Evolutionary conservation across 2,113 vertebrate genomes (phyloP).

Genomic region (Thunnus maccoyii): DNA sequence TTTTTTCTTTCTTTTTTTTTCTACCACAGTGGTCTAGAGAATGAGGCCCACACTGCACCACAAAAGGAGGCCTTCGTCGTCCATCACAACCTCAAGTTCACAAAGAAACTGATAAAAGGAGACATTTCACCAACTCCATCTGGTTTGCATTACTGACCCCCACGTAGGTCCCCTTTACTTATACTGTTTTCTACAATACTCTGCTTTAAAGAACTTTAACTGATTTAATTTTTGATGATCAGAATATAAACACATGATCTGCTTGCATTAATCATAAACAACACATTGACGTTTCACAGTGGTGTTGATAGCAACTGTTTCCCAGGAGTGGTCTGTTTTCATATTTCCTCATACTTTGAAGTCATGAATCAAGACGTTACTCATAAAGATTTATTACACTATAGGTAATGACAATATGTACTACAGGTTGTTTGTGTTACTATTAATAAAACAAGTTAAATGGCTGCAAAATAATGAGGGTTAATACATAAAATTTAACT

Average conservation of each 20-base stretch:
- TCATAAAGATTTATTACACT: constrained; percentile 25
- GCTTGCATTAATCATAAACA: background rate
- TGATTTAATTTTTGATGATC: background rate
- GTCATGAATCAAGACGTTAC: constrained; percentile 2
- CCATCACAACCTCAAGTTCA: constrained; percentile 42
- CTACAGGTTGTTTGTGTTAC: background rate
- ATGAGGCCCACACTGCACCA: constrained; percentile 2
- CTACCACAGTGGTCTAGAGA: background rate
- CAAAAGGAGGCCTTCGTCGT: constrained; percentile 26
- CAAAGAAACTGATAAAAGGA: constrained; percentile 55
- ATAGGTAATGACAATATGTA: background rate
- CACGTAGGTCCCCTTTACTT: background rate
- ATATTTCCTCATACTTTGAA: constrained; percentile 5
- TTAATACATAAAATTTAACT: background rate
- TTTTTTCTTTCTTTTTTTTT: background rate
- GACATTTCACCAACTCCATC: constrained; percentile 48
- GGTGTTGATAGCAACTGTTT: constrained; percentile 25
- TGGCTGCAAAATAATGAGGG: background rate
- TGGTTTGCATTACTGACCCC: constrained; percentile 26
- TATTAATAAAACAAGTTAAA: constrained; percentile 9
- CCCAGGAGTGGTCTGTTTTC: constrained; percentile 5
- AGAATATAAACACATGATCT: background rate
- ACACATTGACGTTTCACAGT: background rate
- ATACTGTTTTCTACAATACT: background rate
- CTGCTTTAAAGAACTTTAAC: background rate